phyloP scores from a whole-genome alignment of 1,140 invertebrate genomes.

The Cylas formicarius region DNA sequence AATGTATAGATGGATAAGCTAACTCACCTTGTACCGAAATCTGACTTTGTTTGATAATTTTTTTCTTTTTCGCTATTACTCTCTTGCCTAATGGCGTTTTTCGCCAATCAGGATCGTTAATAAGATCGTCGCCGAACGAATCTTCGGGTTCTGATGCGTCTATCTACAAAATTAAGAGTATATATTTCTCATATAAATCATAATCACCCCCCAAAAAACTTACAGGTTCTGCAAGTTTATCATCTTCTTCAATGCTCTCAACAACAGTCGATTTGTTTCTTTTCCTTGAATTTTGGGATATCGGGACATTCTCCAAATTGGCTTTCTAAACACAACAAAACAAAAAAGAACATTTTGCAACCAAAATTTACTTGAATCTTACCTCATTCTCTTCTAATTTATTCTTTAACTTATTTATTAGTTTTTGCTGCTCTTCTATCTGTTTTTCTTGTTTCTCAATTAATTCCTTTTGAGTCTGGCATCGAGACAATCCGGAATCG shows the following conservation, averaged over 20 bases:
- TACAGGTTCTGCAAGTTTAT: slow-evolving; percentile 1
- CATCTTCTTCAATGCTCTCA: too few relatives aligned
- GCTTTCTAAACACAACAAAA: too few relatives aligned
- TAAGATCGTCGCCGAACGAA: slow-evolving; percentile 42
- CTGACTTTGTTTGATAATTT: too few relatives aligned
- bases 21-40: too few relatives aligned
- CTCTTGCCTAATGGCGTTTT: slow-evolving; percentile 51
- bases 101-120: slow-evolving; percentile 62
- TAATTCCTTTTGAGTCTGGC: slow-evolving; percentile 34
- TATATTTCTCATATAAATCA: too few relatives aligned
- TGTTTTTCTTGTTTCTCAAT: slow-evolving; percentile 22
- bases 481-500: slow-evolving; percentile 34
- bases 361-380: not conserved
- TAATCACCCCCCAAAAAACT: not conserved
- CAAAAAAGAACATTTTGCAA: too few relatives aligned
- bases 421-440: slow-evolving; percentile 15
- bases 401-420: slow-evolving; percentile 12
- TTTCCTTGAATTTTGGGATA: too few relatives aligned
- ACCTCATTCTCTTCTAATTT: slow-evolving; percentile 21
- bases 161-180: too few relatives aligned
- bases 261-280: too few relatives aligned
- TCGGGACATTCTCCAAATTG: too few relatives aligned
- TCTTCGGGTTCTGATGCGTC: too few relatives aligned
- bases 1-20: too few relatives aligned
- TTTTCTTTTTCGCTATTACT: slow-evolving; percentile 35